These are phyloP conservation scores for Axea sp. DNA, from an alignment of 2,888 invertebrate species.

Conservation along the genomic window DNA sequence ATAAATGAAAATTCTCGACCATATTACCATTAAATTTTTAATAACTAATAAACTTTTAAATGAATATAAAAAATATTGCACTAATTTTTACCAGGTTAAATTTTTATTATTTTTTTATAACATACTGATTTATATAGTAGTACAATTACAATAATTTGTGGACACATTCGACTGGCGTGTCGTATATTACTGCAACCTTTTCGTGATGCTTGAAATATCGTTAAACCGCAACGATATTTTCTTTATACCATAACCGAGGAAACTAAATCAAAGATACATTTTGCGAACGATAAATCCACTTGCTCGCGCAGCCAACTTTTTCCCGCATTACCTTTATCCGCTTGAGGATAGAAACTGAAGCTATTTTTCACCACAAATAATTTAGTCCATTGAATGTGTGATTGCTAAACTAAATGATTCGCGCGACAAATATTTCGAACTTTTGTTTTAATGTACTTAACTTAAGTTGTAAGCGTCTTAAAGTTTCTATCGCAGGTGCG, in stretches of 20 bases:
- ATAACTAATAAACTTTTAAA: not conserved
- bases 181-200: slow-evolving; percentile 9
- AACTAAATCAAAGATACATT: slow-evolving; percentile 58
- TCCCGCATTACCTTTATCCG: slow-evolving; percentile 11
- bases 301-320: slow-evolving; percentile 25
- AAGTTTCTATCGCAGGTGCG: slow-evolving; percentile 46
- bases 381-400: slow-evolving; percentile 39
- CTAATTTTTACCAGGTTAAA: no score
- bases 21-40: not conserved
- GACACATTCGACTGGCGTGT: slow-evolving; percentile 10
- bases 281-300: slow-evolving; percentile 39
- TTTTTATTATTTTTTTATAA: not conserved
- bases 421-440: slow-evolving; percentile 40
- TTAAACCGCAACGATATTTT: slow-evolving; percentile 36
- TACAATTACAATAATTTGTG: slow-evolving; percentile 33
- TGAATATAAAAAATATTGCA: no score
- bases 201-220: slow-evolving; percentile 48
- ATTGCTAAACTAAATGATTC: slow-evolving; percentile 35
- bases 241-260: slow-evolving; percentile 23
- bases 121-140: slow-evolving; percentile 4
- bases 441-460: slow-evolving; percentile 52
- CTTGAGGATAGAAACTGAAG: slow-evolving; percentile 15
- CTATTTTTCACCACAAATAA: slow-evolving; percentile 41
- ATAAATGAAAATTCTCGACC: slow-evolving; percentile 14
- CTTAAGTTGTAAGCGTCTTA: slow-evolving; percentile 37